Percentiles rank a stretch among this genome's conserved stretches.
Evolutionary conservation across 2,797 vertebrate species (phyloP).

Genomic region (Muscicapa comitata): DNA sequence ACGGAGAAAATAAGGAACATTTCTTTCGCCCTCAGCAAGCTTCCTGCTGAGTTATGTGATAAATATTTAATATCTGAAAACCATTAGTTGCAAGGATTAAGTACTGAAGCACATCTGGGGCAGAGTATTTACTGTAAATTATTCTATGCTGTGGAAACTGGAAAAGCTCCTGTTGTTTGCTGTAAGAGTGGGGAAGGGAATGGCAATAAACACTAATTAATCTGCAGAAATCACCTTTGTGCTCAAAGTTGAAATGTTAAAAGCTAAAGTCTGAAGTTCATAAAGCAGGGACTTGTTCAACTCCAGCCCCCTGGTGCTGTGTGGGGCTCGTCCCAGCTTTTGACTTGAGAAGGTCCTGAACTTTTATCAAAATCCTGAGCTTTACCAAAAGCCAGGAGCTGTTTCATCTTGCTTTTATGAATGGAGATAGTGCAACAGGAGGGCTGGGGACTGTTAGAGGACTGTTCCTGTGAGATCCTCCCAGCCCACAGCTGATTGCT

Average conservation of each 20-base stretch:
- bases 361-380: not conserved
- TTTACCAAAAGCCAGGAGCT: not conserved
- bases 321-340: not conserved
- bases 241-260: accelerated
- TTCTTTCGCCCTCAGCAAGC: not conserved
- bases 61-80: not conserved
- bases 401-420: not conserved
- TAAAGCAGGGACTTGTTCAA: not conserved
- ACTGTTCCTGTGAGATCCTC: not conserved
- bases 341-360: not conserved
- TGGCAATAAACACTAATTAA: not conserved
- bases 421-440: not conserved
- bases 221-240: not conserved
- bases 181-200: not conserved
- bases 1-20: not conserved
- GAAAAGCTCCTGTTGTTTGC: not conserved
- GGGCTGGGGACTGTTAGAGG: not conserved
- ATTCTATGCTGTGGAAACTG: not conserved
- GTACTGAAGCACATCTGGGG: not conserved
- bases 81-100: not conserved
- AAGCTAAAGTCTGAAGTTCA: not conserved
- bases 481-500: not conserved
- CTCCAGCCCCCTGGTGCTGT: accelerated
- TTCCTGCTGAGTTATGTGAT: not conserved
- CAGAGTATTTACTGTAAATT: not conserved